Evolutionary conservation across 2,888 invertebrate species (phyloP), one percentile per base, ranked within the genome.

Genomic region (Bedellia somnulentella): DNA sequence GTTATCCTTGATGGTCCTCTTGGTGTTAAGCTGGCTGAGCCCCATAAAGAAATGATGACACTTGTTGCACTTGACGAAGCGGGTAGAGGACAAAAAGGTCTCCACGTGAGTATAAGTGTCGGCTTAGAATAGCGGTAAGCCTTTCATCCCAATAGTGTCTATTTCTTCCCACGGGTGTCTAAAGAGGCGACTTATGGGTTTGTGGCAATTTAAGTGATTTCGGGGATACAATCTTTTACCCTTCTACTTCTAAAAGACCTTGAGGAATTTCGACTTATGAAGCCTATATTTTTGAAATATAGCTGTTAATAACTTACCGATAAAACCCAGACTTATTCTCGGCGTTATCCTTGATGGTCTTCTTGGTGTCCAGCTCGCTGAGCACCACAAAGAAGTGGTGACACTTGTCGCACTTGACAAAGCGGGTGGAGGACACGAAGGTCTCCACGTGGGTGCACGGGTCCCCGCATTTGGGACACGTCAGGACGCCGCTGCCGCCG

Each of bases 31-130:
- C 51, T 96, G 95, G 42, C 93, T 93, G 37, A 96, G 79, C 14
- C 97, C 94, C 18, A 96, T 94, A 61, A 96, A 97, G 78, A 97
- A 96, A 60, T 96, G 95, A 67, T 95, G 93, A 56, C 97, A 97
- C 62, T 95, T 96, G 63, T 96, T 95, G 70, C 97, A 97, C 70
- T 95, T 96, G 21, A 97, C 96, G 71, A 97, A 97, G 43, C 95
- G 82, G 25, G 95, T 94, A 29, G 95, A 94, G 81, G 93, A 93
- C 46, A 96, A 94, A 76, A 96, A 95, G 3, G 95, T 95, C 70
- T 95, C 95, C 35, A 96, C 94, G 63, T 95, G 93, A 2, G 93
- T 93, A 67, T 95, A 96, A n/a, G n/a, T n/a, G n/a, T n/a, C n/a
- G n/a, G n/a, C n/a, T n/a, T n/a, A n/a, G n/a, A n/a, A n/a, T n/a